These are phyloP conservation scores for Psilopsiagon aymara DNA, from an alignment of 2,113 vertebrate genomes.

Conservation along the genomic window DNA sequence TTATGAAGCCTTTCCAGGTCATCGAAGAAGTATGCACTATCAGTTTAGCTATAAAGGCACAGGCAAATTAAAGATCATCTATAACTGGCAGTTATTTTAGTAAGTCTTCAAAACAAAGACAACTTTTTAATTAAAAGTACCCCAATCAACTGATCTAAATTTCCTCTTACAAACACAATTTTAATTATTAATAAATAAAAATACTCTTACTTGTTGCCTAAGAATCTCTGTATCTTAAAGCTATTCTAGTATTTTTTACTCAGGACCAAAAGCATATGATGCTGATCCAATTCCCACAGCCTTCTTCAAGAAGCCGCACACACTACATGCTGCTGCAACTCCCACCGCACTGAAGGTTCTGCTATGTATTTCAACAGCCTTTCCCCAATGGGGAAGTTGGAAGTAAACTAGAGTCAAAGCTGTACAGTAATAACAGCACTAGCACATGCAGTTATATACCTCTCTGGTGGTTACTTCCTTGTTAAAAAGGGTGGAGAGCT, in stretches of 20 bases:
- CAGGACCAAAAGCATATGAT: not conserved
- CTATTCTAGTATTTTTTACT: not conserved
- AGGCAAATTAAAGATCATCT: not conserved
- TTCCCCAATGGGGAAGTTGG: not conserved
- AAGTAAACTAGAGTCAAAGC: not conserved
- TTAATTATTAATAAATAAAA: not conserved
- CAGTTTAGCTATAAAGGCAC: not conserved
- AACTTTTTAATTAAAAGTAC: not conserved
- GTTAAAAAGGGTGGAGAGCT: not conserved
- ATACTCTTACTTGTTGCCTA: not conserved
- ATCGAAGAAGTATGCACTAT: not conserved
- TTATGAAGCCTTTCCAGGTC: not conserved
- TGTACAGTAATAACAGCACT: not conserved
- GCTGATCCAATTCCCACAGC: not conserved
- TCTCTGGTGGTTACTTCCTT: not conserved
- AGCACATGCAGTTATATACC: not conserved
- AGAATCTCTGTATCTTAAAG: not conserved
- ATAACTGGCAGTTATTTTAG: not conserved
- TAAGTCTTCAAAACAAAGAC: not conserved
- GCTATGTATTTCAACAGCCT: not conserved
- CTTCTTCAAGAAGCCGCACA: not conserved
- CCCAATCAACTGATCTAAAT: not conserved
- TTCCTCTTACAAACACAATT: not conserved
- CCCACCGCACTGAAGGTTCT: not conserved
- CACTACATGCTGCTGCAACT: rapidly evolving